phyloP scores from a whole-genome alignment of 2,797 vertebrate genomes.

The Xiphophorus birchmanni region DNA sequence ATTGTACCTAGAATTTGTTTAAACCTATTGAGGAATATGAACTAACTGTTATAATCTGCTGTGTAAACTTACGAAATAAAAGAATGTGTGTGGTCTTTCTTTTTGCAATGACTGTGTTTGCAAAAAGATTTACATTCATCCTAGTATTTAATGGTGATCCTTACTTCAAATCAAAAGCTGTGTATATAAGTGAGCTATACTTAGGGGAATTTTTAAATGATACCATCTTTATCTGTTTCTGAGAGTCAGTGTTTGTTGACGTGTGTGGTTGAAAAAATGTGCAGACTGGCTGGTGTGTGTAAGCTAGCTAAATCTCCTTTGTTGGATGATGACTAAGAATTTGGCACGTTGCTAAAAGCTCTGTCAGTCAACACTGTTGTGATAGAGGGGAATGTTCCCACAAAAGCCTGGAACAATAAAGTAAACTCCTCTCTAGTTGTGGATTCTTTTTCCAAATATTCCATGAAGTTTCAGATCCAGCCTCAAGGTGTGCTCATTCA shows the following conservation, averaged over 20 bases:
- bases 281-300: conserved; percentile 70
- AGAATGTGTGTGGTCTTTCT: neutral
- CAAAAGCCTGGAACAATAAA: conserved; percentile 73
- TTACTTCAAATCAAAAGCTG: neutral
- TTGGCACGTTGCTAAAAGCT: conserved; percentile 68
- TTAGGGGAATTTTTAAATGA: conserved; percentile 52
- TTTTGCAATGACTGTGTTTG: neutral
- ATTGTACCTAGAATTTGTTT: neutral
- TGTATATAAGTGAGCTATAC: conserved; percentile 26
- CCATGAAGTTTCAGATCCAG: conserved; percentile 35
- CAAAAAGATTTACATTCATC: neutral
- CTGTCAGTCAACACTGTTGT: conserved; percentile 70
- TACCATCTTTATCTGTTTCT: conserved; percentile 54
- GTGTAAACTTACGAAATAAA: neutral
- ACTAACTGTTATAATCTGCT: neutral
- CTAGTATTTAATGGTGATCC: neutral
- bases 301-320: conserved; percentile 76
- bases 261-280: conserved; percentile 78
- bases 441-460: conserved; percentile 51
- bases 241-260: conserved; percentile 70
- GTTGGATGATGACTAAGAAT: conserved; percentile 71
- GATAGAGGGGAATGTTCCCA: conserved; percentile 68
- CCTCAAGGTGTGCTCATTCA: conserved; percentile 39
- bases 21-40: neutral
- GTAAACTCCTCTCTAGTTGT: conserved; percentile 41